Conservation (phyloP, 2,797 vertebrate genomes). For the Mormyrops boulengeri region DNA sequence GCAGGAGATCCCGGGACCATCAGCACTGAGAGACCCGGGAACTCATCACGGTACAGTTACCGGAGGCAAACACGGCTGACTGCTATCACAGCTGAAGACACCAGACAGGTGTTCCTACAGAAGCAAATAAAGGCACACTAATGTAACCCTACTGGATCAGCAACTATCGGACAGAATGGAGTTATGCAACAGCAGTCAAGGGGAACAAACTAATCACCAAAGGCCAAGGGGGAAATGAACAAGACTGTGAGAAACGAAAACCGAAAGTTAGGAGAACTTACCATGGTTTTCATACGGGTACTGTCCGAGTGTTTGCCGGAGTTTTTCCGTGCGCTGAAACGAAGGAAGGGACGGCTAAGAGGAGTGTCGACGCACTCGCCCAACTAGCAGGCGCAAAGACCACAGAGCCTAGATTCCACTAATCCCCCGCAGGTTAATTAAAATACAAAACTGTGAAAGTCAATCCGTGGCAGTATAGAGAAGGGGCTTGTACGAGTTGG, state of each 20-base stretch:
- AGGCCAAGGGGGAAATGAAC: neutral
- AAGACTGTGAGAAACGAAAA: neutral
- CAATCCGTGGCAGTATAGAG: neutral
- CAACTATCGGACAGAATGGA: neutral
- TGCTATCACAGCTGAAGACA: neutral
- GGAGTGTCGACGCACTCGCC: neutral
- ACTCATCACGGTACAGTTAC: neutral
- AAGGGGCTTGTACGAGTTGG: neutral
- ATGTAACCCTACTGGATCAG: neutral
- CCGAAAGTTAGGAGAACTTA: slow-evolving; percentile 45
- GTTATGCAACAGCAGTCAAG: neutral
- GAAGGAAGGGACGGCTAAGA: slow-evolving; percentile 41
- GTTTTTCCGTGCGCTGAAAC: slow-evolving; percentile 62
- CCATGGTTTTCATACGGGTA: slow-evolving; percentile 59
- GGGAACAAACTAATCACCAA: neutral
- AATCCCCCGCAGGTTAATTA: neutral
- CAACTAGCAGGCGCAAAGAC: neutral
- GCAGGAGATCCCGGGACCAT: neutral
- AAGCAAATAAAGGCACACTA: neutral
- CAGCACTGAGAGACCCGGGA: neutral
- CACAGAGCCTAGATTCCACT: neutral
- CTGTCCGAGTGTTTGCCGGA: slow-evolving; percentile 52
- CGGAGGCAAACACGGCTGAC: neutral
- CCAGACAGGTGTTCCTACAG: neutral
- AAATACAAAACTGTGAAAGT: neutral